These are phyloP conservation scores for Labia minor DNA, from an alignment of 2,888 invertebrate genomes.

Conservation along the genomic window DNA sequence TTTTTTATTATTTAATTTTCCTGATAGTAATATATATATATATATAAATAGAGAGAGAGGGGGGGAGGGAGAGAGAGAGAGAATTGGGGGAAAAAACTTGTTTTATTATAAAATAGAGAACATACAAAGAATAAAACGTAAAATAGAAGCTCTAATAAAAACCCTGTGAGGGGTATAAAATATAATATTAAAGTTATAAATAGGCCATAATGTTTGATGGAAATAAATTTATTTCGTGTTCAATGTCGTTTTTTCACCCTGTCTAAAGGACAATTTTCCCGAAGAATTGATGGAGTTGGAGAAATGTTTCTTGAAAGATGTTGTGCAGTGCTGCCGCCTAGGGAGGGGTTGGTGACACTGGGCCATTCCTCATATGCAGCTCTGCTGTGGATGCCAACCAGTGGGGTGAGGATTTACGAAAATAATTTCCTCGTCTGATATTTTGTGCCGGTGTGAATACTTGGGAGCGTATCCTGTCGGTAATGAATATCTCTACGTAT, in stretches of 20 bases:
- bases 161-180: background rate
- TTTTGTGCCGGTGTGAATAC: slow-evolving; percentile 7
- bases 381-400: no score
- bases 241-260: background rate
- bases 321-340: background rate
- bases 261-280: background rate
- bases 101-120: background rate
- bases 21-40: no score
- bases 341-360: no score
- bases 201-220: background rate
- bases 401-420: background rate
- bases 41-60: no score
- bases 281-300: background rate
- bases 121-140: background rate
- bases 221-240: slow-evolving; percentile 7
- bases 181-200: slow-evolving; percentile 4
- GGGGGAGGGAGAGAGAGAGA: no score
- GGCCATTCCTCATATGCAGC: background rate
- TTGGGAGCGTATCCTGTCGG: background rate
- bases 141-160: background rate
- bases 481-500: background rate
- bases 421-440: background rate
- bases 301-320: background rate
- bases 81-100: no score
- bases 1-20: no score